Percentiles rank a stretch among this genome's conserved stretches.
Evolutionary conservation across 2,113 vertebrate species (phyloP).

Genomic region (Hymenochirus boettgeri): DNA sequence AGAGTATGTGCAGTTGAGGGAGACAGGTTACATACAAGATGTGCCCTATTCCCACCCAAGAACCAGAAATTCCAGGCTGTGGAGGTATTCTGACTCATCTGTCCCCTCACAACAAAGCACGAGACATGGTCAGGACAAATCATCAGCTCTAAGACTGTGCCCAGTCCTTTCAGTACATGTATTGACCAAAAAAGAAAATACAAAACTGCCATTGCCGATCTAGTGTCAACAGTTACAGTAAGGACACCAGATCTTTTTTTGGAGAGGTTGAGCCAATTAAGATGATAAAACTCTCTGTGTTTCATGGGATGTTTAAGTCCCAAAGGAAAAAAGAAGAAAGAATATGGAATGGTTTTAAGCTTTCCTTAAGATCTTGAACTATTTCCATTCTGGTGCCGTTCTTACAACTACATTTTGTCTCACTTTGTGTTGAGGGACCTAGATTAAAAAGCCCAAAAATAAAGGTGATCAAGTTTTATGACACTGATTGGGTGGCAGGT

Average conservation of each 20-base stretch:
- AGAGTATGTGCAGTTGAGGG: constrained; percentile 91
- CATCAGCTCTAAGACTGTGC: constrained; percentile 74
- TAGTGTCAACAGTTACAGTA: neutral
- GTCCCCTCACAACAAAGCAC: constrained; percentile 86
- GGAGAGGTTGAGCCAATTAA: constrained; percentile 32
- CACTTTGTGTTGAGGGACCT: neutral
- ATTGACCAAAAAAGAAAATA: constrained; percentile 25
- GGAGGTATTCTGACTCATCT: constrained; percentile 94
- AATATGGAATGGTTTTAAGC: constrained; percentile 29
- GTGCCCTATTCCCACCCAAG: constrained; percentile 91
- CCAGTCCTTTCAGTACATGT: constrained; percentile 3
- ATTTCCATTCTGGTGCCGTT: constrained; percentile 1
- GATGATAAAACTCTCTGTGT: constrained; percentile 3
- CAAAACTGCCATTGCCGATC: constrained; percentile 26
- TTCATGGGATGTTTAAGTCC: neutral
- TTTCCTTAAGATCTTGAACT: constrained; percentile 21
- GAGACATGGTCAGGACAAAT: constrained; percentile 98
- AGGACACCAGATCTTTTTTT: constrained; percentile 25
- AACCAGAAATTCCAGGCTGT: constrained; percentile 97
- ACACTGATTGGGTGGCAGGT: neutral
- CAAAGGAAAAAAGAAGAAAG: constrained; percentile 5
- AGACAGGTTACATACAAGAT: constrained; percentile 94
- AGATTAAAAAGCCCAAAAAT: neutral
- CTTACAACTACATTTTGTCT: constrained; percentile 1
- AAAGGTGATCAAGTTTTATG: neutral